Percentiles rank a stretch among this genome's conserved stretches.
These are phyloP conservation scores for Chloropsis cyanopogon DNA, from an alignment of 2,113 vertebrate species.

Conservation along the genomic window DNA sequence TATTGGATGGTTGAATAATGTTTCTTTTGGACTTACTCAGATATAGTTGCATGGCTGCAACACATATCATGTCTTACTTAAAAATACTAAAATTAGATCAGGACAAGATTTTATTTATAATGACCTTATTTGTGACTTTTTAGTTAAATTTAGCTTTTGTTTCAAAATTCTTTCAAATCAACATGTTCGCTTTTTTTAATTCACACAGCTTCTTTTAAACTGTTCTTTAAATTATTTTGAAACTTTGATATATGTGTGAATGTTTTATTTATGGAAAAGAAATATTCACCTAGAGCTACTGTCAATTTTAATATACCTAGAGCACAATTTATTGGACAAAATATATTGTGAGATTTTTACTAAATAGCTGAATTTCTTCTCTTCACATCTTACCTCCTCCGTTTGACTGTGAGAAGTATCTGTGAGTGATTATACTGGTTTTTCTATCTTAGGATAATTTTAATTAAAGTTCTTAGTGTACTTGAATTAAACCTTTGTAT, in stretches of 20 bases:
- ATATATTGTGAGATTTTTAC: not conserved
- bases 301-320: not conserved
- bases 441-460: not conserved
- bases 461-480: constrained; percentile 7
- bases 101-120: not conserved
- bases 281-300: not conserved
- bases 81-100: not conserved
- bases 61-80: not conserved
- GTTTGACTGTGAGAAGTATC: not conserved
- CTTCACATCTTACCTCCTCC: not conserved
- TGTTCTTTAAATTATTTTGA: not conserved
- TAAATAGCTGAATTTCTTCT: not conserved
- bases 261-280: not conserved
- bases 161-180: not conserved
- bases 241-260: not conserved
- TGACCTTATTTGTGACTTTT: not conserved
- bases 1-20: not conserved
- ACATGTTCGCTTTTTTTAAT: not conserved
- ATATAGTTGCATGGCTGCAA: not conserved
- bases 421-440: not conserved
- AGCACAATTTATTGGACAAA: not conserved
- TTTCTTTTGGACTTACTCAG: not conserved
- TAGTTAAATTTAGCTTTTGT: not conserved
- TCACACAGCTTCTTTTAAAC: not conserved
- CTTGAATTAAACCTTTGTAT: not conserved